phyloP scores from a whole-genome alignment of 2,113 vertebrate genomes.

The Dryoscopus gambensis region DNA sequence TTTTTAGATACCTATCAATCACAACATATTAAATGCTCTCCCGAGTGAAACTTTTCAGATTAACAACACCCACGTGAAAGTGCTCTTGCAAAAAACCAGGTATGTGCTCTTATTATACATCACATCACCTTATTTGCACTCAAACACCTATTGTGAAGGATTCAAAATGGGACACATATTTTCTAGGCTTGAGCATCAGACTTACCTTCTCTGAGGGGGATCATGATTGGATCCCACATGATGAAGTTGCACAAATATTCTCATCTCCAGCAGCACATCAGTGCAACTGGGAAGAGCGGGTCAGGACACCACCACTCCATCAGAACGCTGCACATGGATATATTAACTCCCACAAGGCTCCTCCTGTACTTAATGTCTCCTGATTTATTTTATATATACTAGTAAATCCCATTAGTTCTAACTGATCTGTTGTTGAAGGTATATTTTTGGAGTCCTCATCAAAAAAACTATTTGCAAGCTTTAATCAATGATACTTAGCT shows the following conservation, averaged over 20 bases:
- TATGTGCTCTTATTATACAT: background rate
- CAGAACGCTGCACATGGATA: background rate
- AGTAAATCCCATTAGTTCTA: background rate
- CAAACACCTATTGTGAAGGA: background rate
- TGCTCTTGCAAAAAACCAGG: background rate
- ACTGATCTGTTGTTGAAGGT: background rate
- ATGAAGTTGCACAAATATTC: background rate
- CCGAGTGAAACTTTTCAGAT: background rate
- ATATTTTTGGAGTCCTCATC: background rate
- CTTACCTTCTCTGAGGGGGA: background rate
- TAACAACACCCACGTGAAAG: background rate
- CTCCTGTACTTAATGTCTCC: background rate
- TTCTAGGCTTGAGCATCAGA: background rate
- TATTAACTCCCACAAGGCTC: background rate
- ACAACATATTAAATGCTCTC: background rate
- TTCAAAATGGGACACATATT: background rate
- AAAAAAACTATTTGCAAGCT: background rate
- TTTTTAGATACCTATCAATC: conserved; percentile 15
- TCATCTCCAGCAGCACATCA: background rate
- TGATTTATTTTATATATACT: background rate
- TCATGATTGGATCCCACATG: background rate
- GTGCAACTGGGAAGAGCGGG: background rate
- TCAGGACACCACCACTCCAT: background rate
- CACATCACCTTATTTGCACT: background rate
- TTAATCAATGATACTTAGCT: background rate